phyloP scores from a whole-genome alignment of 2,888 invertebrate genomes.

The Agrenia bidenticulata region DNA sequence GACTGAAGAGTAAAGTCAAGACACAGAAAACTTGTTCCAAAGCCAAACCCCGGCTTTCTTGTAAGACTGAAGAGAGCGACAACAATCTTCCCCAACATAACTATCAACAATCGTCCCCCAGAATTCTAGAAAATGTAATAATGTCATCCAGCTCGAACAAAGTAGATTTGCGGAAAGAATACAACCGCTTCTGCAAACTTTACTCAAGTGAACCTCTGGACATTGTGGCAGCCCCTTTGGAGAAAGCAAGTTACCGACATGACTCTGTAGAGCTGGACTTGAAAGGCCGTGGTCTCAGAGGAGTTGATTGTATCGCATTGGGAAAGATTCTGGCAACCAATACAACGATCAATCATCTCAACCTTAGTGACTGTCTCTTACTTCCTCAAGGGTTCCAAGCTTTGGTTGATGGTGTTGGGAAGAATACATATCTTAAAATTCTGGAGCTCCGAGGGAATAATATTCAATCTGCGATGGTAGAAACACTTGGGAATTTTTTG shows the following conservation, averaged over 20 bases:
- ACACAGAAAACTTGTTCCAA: too few species aligned
- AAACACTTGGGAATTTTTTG: conserved; percentile 56
- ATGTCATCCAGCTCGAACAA: neutral
- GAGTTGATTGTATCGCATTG: conserved; percentile 53
- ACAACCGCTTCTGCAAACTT: conserved; percentile 49
- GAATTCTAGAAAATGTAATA: too few species aligned
- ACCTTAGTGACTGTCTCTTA: conserved; percentile 57
- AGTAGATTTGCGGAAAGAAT: conserved; percentile 49
- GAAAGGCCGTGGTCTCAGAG: conserved; percentile 51
- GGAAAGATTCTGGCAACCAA: conserved; percentile 56
- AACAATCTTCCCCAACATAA: too few species aligned
- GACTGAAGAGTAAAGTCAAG: too few species aligned
- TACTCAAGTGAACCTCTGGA: conserved; percentile 52
- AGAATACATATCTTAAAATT: conserved; percentile 55
- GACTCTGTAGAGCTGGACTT: conserved; percentile 45
- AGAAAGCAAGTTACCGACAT: conserved; percentile 36
- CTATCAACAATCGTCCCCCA: too few species aligned
- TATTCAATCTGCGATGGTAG: conserved; percentile 55
- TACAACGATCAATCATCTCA: conserved; percentile 55
- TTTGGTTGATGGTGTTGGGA: conserved; percentile 55
- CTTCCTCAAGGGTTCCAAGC: conserved; percentile 56
- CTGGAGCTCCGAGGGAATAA: conserved; percentile 58
- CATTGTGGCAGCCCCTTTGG: conserved; percentile 45
- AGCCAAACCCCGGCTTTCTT: too few species aligned
- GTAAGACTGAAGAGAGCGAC: too few species aligned